These are phyloP conservation scores for Athalia cordata DNA, from an alignment of 2,888 invertebrate species.

Conservation along the genomic window DNA sequence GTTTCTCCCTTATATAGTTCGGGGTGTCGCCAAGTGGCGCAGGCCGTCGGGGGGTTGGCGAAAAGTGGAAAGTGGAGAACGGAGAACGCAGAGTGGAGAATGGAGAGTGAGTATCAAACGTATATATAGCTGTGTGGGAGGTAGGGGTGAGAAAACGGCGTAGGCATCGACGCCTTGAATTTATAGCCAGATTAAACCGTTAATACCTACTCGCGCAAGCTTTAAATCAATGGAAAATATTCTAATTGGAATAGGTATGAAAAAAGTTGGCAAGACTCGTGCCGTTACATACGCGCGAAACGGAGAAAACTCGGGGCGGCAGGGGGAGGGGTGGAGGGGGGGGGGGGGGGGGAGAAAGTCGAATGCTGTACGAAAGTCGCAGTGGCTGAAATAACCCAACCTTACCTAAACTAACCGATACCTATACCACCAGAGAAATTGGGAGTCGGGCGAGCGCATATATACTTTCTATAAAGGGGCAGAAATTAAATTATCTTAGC, in stretches of 20 bases:
- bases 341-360: no score
- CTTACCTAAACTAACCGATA: neutral
- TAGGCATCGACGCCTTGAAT: conserved; percentile 67
- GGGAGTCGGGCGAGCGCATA: neutral
- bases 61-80: conserved; percentile 14
- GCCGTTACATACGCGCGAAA: conserved; percentile 19
- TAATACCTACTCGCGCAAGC: conserved; percentile 70
- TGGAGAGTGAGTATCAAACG: conserved; percentile 17
- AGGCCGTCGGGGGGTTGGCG: neutral
- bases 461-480: conserved; percentile 53
- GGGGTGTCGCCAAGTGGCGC: conserved; percentile 21
- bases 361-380: no score
- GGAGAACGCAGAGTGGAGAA: conserved; percentile 1
- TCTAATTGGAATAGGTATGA: conserved; percentile 72
- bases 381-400: no score
- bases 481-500: conserved; percentile 66
- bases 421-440: neutral
- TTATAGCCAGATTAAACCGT: conserved; percentile 71
- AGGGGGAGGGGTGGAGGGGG: no score
- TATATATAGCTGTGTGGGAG: neutral
- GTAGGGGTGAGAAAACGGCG: conserved; percentile 43
- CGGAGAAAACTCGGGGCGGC: neutral
- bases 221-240: conserved; percentile 73
- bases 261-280: conserved; percentile 69
- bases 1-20: neutral